These are phyloP conservation scores for Athene cunicularia DNA, from an alignment of 2,113 vertebrate species.

Conservation along the genomic window DNA sequence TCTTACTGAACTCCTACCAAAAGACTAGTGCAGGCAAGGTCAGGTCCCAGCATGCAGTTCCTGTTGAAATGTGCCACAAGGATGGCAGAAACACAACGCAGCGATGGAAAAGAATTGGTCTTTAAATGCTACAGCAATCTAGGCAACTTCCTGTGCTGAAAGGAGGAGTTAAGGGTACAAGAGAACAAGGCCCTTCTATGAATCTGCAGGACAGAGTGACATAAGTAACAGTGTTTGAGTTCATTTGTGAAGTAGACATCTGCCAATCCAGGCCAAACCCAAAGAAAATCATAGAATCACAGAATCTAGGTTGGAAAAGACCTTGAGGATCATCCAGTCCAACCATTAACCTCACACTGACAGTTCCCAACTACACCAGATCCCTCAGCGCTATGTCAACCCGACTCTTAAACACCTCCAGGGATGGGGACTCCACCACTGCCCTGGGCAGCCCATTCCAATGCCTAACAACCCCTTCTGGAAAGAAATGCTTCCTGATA, in stretches of 20 bases:
- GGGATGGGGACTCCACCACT: too few species aligned
- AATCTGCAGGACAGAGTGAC: not conserved
- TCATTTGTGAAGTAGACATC: not conserved
- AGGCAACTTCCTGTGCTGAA: not conserved
- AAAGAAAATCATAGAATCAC: not conserved
- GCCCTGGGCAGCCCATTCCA: too few species aligned
- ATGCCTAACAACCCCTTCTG: too few species aligned
- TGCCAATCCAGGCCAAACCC: not conserved
- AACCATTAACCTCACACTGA: too few species aligned
- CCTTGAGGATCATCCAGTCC: too few species aligned
- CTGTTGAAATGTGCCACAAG: not conserved
- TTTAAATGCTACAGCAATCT: not conserved
- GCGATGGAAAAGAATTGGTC: not conserved
- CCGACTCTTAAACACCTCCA: too few species aligned
- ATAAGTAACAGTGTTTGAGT: not conserved
- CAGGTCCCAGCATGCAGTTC: not conserved
- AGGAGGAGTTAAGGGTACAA: not conserved
- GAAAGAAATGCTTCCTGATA: too few species aligned
- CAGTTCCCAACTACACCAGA: too few species aligned
- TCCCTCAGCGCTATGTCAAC: too few species aligned
- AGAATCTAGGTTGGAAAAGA: too few species aligned
- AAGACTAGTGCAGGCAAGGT: not conserved
- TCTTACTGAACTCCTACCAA: not conserved
- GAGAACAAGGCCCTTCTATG: not conserved
- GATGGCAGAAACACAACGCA: not conserved